Base-by-base conservation (phyloP, 1,140 invertebrate species). In the Solenopsis invicta region DNA sequence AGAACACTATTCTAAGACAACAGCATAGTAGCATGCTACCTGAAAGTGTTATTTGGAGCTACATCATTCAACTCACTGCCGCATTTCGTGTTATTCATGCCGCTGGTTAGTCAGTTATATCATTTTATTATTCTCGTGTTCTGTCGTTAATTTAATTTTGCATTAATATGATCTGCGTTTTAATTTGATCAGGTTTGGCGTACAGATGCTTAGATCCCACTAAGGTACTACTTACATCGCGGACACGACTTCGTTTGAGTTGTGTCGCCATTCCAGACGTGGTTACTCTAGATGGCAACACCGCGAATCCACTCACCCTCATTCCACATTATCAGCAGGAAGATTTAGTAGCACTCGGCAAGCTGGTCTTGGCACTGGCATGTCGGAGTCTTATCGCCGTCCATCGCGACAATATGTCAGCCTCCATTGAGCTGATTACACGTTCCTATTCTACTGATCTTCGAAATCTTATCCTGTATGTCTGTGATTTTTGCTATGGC, bases 61-160 rank as follows among this genome's bases (percentile, higher is more conserved):
- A 99, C 88, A 97, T 99, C 37, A 98, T 99, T 90, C 99, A 99
- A 95, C 96, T 99, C 66, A 99, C 98, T 54, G 98, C 98, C n/a
- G 99, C 98, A 4, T 95, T 99, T 64, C 96, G 99, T 61, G 97
- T 98, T 67, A 98, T 99, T 91, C 99, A 99, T 95, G 97, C 98
- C 75, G 97, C 98, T 86, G 97, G 97, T 90, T 81, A 41, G 85
- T 59, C 4, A 66, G 54, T 66, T 69, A 59, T 66, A 29, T 67
- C 41, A 52, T n/a, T 54, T 52, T 77, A 72, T 56, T 34, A 21
- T 21, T 29, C n/a, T 76, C 4, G 1, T 6, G 1, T 16, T 74
- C 34, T 48, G 1, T 29, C 3, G 34, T 6, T 78, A 34, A 41
- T 64, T 74, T 81, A 80, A 85, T 69, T 48, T n/a, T 45, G 6